phyloP scores from a whole-genome alignment of 2,797 vertebrate species.

The Myiotriccus ornatus region DNA sequence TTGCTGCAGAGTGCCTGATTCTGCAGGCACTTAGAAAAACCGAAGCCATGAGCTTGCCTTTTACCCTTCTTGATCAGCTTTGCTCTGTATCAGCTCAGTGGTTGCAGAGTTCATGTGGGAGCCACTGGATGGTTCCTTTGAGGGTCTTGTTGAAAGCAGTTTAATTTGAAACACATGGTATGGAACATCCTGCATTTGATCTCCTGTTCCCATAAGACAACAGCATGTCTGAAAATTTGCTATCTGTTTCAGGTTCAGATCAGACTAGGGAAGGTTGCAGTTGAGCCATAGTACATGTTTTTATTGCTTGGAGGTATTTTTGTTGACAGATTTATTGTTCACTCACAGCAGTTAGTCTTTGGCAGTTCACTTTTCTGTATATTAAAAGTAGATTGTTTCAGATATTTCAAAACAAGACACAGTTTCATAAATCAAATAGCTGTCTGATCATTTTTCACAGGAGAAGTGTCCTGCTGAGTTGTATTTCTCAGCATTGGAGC shows the following conservation, averaged over 20 bases:
- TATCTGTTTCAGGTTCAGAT: background rate
- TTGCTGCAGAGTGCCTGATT: background rate
- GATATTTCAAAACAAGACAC: slow-evolving; percentile 10
- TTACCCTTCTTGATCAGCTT: background rate
- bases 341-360: slow-evolving; percentile 4
- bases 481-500: background rate
- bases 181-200: background rate
- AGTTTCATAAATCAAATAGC: slow-evolving; percentile 28
- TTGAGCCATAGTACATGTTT: background rate
- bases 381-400: slow-evolving; percentile 35
- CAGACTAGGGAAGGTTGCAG: background rate
- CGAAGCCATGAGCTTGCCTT: background rate
- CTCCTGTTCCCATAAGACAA: background rate
- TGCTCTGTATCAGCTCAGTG: background rate
- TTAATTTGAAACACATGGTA: background rate
- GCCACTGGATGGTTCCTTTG: background rate
- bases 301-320: slow-evolving; percentile 30
- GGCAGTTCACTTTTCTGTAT: slow-evolving; percentile 43
- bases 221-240: background rate
- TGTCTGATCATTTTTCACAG: slow-evolving; percentile 36
- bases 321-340: slow-evolving; percentile 49
- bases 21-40: background rate
- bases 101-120: background rate
- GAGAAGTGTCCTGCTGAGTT: background rate
- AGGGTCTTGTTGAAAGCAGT: background rate